These are phyloP conservation scores for Aquatica leii DNA, from an alignment of 2,888 invertebrate genomes.

Conservation along the genomic window DNA sequence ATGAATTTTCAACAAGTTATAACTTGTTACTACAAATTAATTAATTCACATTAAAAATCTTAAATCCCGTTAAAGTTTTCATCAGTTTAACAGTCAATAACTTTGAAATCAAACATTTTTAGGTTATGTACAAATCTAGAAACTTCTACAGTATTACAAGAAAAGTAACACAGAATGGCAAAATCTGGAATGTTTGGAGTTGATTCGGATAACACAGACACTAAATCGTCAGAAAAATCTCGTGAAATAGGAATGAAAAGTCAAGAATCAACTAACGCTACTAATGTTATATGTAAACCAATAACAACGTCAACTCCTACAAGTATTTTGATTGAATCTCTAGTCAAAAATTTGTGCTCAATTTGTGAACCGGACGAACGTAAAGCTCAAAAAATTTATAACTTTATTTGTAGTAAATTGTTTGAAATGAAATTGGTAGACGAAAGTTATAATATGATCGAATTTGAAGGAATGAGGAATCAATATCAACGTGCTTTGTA, in stretches of 20 bases:
- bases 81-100: too few relatives aligned
- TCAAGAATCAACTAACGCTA: not conserved
- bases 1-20: too few relatives aligned
- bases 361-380: slow-evolving; percentile 69
- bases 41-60: too few relatives aligned
- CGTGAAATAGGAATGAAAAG: slow-evolving; percentile 1
- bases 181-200: slow-evolving; percentile 44
- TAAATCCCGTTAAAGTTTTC: too few relatives aligned
- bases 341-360: slow-evolving; percentile 73
- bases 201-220: slow-evolving; percentile 32
- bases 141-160: slow-evolving; percentile 6
- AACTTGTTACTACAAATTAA: too few relatives aligned
- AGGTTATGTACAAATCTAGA: slow-evolving; percentile 20
- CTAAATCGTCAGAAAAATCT: slow-evolving; percentile 13
- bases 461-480: slow-evolving; percentile 74
- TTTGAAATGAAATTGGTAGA: slow-evolving; percentile 75
- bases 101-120: not conserved
- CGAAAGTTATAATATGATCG: slow-evolving; percentile 72
- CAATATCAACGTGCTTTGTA: slow-evolving; percentile 74
- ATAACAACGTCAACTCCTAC: slow-evolving; percentile 65
- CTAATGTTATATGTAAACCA: slow-evolving; percentile 25
- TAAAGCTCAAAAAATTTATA: slow-evolving; percentile 69
- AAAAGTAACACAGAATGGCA: slow-evolving; percentile 36
- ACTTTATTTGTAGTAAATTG: slow-evolving; percentile 72
- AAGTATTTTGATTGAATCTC: slow-evolving; percentile 74